phyloP scores from a whole-genome alignment of 2,113 vertebrate species.

The Nothocercus julius region DNA sequence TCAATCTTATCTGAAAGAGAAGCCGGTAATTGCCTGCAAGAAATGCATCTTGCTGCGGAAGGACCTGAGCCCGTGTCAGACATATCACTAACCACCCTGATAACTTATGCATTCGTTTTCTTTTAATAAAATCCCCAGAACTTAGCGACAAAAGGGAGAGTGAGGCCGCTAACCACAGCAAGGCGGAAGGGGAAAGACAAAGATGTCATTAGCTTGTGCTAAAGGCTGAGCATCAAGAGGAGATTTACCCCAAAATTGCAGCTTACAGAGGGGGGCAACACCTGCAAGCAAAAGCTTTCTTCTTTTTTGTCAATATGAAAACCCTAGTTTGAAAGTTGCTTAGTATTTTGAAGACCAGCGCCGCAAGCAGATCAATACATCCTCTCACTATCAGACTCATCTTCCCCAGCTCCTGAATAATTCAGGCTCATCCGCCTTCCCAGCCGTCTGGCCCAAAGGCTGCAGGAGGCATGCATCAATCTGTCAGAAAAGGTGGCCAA shows the following conservation, averaged over 20 bases:
- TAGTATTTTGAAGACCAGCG: constrained; percentile 10
- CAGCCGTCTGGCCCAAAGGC: constrained; percentile 57
- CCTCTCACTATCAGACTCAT: constrained; percentile 53
- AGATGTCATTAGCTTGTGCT: background rate
- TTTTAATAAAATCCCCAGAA: background rate
- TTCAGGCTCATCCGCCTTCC: constrained; percentile 60
- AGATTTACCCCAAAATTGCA: rapidly evolving
- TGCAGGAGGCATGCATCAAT: background rate
- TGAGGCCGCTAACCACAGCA: background rate
- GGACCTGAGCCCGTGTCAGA: background rate
- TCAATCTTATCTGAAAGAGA: constrained; percentile 34
- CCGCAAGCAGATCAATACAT: constrained; percentile 48
- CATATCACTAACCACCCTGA: background rate
- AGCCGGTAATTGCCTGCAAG: constrained; percentile 34
- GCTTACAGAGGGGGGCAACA: background rate
- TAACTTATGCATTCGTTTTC: background rate
- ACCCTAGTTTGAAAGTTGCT: background rate
- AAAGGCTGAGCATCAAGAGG: background rate
- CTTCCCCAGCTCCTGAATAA: constrained; percentile 70
- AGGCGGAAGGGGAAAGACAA: background rate
- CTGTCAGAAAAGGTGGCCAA: constrained; percentile 14
- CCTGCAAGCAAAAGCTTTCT: background rate
- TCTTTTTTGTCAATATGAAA: background rate
- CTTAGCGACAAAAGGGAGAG: background rate
- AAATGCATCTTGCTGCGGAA: background rate